Evolutionary conservation across 1,140 invertebrate species (phyloP).

Genomic region (Fopius arisanus): DNA sequence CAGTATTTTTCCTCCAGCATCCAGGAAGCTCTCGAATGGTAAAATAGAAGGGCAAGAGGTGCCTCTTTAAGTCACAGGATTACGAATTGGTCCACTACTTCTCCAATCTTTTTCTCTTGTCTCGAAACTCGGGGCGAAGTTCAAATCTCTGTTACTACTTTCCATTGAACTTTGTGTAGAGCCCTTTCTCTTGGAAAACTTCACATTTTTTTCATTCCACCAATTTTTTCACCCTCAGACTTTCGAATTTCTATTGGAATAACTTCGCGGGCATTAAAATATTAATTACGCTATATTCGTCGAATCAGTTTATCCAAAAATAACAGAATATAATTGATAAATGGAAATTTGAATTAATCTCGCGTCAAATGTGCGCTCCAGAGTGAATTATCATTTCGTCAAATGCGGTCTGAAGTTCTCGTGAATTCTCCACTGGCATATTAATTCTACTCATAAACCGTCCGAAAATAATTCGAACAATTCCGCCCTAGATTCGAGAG

Average conservation of each 20-base stretch:
- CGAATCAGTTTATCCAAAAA: no score
- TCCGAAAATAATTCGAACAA: no score
- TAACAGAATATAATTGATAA: no score
- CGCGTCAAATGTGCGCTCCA: no score
- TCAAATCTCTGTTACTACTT: conserved; percentile 2
- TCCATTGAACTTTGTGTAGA: not conserved
- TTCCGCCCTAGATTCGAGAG: not conserved
- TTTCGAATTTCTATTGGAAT: no score
- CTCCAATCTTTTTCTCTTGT: conserved; percentile 8
- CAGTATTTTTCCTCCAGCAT: not conserved
- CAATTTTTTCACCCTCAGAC: no score
- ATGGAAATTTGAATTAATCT: no score
- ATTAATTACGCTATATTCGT: no score
- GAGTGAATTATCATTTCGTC: conserved; percentile 36
- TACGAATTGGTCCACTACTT: conserved; percentile 20
- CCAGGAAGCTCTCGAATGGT: not conserved
- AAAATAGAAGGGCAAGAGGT: not conserved
- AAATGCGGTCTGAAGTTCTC: conserved; percentile 46
- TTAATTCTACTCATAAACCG: no score
- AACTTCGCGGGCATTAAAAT: no score
- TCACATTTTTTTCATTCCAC: no score
- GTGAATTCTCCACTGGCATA: conserved; percentile 50
- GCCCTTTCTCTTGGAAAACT: not conserved
- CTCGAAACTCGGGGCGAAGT: not conserved
- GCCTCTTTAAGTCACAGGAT: conserved; percentile 12